phyloP scores from a whole-genome alignment of 2,113 vertebrate genomes.

The Cinclus cinclus region DNA sequence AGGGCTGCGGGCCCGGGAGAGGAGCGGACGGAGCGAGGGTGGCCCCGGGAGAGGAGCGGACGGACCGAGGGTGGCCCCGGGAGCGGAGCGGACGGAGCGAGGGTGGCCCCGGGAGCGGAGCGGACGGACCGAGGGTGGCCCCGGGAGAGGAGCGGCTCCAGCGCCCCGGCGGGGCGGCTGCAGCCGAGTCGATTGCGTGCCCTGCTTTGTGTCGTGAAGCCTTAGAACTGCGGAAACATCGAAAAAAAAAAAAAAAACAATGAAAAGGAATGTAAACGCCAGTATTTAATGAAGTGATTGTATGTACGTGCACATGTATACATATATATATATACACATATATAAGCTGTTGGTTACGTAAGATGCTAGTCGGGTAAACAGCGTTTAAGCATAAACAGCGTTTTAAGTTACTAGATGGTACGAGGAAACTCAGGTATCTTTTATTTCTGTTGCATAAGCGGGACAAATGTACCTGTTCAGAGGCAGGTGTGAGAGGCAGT shows the following conservation, averaged over 20 bases:
- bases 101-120: too few species aligned
- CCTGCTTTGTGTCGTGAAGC: neutral
- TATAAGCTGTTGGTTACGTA: neutral
- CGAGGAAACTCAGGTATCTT: neutral
- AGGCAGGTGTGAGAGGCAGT: neutral
- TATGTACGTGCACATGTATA: rapidly evolving
- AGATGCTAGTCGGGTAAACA: neutral
- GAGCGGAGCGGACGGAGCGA: neutral
- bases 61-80: too few species aligned
- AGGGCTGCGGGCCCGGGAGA: neutral
- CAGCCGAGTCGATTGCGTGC: neutral
- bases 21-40: neutral
- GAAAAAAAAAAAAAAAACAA: too few species aligned
- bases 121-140: too few species aligned
- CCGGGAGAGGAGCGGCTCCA: neutral
- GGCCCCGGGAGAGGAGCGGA: too few species aligned
- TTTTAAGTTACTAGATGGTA: neutral
- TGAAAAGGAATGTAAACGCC: neutral
- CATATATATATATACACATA: rapidly evolving
- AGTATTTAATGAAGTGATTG: neutral
- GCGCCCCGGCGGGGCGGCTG: too few species aligned
- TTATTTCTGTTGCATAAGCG: neutral
- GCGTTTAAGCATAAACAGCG: neutral
- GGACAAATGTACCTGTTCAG: neutral
- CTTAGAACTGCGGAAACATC: neutral